Evolutionary conservation across 2,888 invertebrate genomes (phyloP).

Genomic region (Conomelus anceps): DNA sequence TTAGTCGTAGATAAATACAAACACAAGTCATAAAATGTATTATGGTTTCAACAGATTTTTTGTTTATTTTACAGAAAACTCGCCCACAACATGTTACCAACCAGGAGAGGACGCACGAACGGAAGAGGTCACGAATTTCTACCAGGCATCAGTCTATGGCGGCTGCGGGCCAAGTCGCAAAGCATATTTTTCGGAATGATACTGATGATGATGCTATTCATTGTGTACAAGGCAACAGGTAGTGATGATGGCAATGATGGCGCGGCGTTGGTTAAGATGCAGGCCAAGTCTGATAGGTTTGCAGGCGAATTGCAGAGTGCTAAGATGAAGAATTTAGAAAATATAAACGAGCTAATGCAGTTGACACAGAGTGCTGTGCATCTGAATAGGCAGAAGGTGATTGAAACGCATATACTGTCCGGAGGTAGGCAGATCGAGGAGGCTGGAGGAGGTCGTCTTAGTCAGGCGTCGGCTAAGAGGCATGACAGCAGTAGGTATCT

Average conservation of each 20-base stretch:
- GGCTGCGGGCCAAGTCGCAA: neutral
- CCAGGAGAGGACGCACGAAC: neutral
- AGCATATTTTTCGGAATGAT: neutral
- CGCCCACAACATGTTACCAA: neutral
- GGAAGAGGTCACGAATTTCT: neutral
- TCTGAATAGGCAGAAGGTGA: neutral
- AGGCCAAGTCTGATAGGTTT: too few species aligned
- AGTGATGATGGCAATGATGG: neutral
- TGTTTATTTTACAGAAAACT: neutral
- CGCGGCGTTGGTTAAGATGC: neutral
- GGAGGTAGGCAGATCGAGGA: neutral
- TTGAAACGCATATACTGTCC: neutral
- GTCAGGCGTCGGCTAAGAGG: too few species aligned
- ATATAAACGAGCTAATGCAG: neutral
- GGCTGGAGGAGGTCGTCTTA: neutral
- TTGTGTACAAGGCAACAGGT: neutral
- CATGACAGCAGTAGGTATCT: too few species aligned
- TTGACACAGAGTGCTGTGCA: neutral
- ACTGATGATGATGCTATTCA: neutral
- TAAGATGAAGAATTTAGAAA: neutral
- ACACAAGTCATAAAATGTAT: too few species aligned
- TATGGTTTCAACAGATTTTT: neutral
- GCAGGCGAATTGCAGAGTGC: too few species aligned
- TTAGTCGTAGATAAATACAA: too few species aligned
- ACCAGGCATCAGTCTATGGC: neutral